These are phyloP conservation scores for Ptilonorhynchus violaceus DNA, from an alignment of 2,113 vertebrate species.

Conservation along the genomic window DNA sequence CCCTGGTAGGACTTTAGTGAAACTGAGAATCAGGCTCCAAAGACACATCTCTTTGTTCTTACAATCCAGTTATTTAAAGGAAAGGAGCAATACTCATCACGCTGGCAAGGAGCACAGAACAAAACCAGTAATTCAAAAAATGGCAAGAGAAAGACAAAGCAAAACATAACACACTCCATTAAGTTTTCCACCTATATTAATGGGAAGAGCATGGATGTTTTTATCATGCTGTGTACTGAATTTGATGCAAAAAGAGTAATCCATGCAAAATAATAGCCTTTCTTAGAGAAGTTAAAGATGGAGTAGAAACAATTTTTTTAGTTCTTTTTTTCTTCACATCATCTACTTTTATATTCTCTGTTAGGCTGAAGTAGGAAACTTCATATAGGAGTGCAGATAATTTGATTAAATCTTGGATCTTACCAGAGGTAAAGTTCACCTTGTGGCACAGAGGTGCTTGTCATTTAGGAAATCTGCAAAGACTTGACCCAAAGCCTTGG, in stretches of 20 bases:
- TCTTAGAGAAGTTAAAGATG: background rate
- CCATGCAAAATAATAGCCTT: background rate
- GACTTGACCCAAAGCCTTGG: background rate
- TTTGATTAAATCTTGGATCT: background rate
- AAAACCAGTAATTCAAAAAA: background rate
- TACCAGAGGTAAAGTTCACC: background rate
- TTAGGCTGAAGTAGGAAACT: background rate
- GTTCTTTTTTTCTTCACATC: background rate
- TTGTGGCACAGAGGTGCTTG: background rate
- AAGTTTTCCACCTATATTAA: background rate
- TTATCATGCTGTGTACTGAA: background rate
- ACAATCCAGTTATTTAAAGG: background rate
- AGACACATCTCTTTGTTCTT: background rate
- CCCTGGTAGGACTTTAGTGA: background rate
- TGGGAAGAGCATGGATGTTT: background rate
- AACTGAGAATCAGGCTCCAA: background rate
- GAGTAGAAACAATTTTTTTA: background rate
- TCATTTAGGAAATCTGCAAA: background rate
- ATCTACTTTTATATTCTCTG: background rate
- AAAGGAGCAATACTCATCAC: background rate
- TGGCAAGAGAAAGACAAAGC: background rate
- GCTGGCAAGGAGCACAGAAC: background rate
- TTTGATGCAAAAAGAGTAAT: background rate
- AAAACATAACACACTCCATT: background rate
- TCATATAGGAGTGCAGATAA: background rate